Evolutionary conservation across 2,113 vertebrate species (phyloP).

Genomic region (Ahaetulla prasina): DNA sequence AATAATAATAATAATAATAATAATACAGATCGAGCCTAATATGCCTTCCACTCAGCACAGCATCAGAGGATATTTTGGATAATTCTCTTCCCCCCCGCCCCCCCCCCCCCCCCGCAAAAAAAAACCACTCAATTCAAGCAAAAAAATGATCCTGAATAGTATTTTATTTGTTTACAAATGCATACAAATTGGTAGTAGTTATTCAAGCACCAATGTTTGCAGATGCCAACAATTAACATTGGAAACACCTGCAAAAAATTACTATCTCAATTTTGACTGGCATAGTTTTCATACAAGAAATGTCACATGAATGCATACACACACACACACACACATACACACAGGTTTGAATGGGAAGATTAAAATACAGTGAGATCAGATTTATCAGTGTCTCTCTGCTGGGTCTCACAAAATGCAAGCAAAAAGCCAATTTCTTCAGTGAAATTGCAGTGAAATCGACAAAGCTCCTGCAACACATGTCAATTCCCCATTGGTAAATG

Average conservation of each 20-base stretch:
- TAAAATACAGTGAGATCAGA: neutral
- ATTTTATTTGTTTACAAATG: neutral
- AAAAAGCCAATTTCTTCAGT: neutral
- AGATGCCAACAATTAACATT: constrained; percentile 37
- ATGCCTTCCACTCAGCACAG: constrained; percentile 17
- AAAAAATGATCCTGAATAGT: constrained; percentile 55
- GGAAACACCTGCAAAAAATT: constrained; percentile 34
- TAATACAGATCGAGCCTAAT: neutral
- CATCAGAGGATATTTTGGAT: constrained; percentile 9
- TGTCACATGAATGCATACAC: neutral
- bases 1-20: no score
- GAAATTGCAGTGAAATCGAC: neutral
- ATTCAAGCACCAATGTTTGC: constrained; percentile 44
- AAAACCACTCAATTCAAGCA: neutral
- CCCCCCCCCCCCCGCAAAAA: no score
- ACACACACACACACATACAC: no score
- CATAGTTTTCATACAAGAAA: constrained; percentile 19
- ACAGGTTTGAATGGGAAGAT: no score
- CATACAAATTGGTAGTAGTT: neutral
- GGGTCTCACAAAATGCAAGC: accelerated
- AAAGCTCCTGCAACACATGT: neutral
- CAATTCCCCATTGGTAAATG: neutral
- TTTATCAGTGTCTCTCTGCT: accelerated
- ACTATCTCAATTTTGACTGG: constrained; percentile 32
- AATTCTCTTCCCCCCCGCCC: neutral